These are phyloP conservation scores for Mesitornis unicolor DNA, from an alignment of 2,113 vertebrate genomes.

Conservation along the genomic window DNA sequence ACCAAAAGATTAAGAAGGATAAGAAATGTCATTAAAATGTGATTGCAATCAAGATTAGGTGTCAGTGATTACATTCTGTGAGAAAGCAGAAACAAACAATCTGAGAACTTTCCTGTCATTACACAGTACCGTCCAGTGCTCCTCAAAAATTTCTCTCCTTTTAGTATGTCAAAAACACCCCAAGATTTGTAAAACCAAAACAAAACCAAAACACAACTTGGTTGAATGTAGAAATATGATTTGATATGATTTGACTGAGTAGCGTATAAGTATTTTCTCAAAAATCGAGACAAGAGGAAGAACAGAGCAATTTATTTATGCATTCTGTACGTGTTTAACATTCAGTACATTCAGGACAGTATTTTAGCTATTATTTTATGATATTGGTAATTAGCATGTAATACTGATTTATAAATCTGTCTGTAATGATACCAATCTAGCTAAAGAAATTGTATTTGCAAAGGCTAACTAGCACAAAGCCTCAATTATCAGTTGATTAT, in stretches of 20 bases:
- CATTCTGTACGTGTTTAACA: conserved; percentile 9
- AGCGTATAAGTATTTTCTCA: neutral
- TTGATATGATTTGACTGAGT: neutral
- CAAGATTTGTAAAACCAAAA: neutral
- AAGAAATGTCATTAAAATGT: conserved; percentile 39
- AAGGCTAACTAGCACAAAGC: conserved; percentile 45
- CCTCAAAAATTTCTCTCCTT: neutral
- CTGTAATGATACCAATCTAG: conserved; percentile 20
- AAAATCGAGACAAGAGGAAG: neutral
- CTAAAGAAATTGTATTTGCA: conserved; percentile 42
- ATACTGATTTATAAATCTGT: conserved; percentile 56
- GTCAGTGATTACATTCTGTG: neutral
- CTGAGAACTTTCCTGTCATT: neutral
- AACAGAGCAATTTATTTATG: conserved; percentile 27
- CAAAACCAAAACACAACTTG: neutral
- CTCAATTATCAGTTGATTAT: conserved; percentile 64
- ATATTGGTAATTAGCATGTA: conserved; percentile 56
- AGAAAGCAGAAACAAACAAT: conserved; percentile 1
- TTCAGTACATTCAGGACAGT: conserved; percentile 30
- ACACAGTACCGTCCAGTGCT: neutral
- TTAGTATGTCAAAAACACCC: neutral
- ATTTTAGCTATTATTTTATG: conserved; percentile 60
- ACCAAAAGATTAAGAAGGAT: conserved; percentile 30
- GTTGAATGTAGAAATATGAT: conserved; percentile 7
- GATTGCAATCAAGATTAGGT: conserved; percentile 16